These are phyloP conservation scores for Ranitomeya imitator DNA, from an alignment of 2,113 vertebrate species.

Conservation along the genomic window DNA sequence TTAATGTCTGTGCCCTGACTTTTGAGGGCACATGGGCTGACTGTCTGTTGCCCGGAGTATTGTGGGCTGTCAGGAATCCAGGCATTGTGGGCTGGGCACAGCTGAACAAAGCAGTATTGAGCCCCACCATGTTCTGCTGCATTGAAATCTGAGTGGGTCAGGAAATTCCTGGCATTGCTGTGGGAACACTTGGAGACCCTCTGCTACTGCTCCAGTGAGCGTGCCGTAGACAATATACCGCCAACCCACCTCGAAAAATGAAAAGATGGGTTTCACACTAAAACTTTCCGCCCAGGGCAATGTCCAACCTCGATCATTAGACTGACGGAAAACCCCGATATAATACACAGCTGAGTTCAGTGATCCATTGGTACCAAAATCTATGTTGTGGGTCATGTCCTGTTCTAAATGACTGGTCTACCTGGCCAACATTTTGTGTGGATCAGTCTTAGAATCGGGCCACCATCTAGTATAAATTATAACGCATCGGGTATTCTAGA, in stretches of 20 bases:
- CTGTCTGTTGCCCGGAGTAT: slow-evolving; percentile 22
- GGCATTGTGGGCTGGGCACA: slow-evolving; percentile 45
- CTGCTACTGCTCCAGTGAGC: slow-evolving; percentile 10
- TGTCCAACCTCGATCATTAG: neutral
- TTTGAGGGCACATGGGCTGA: slow-evolving; percentile 26
- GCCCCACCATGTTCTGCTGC: slow-evolving; percentile 36
- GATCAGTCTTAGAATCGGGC: too few relatives aligned
- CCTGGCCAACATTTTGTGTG: neutral
- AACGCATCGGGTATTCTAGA: too few relatives aligned
- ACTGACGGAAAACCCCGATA: neutral
- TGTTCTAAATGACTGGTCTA: neutral
- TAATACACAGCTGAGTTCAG: neutral
- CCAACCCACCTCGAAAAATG: neutral
- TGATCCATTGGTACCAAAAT: neutral
- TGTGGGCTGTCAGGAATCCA: slow-evolving; percentile 51
- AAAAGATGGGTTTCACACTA: neutral
- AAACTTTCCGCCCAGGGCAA: neutral
- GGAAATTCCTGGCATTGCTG: slow-evolving; percentile 56
- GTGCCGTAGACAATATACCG: neutral
- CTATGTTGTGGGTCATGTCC: neutral
- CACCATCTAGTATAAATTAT: too few relatives aligned
- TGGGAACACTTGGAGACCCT: slow-evolving; percentile 43
- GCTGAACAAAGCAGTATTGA: slow-evolving; percentile 57
- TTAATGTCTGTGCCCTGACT: slow-evolving; percentile 34
- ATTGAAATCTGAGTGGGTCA: slow-evolving; percentile 56